phyloP scores from a whole-genome alignment of 1,140 invertebrate species.

The Cherax destructor region DNA sequence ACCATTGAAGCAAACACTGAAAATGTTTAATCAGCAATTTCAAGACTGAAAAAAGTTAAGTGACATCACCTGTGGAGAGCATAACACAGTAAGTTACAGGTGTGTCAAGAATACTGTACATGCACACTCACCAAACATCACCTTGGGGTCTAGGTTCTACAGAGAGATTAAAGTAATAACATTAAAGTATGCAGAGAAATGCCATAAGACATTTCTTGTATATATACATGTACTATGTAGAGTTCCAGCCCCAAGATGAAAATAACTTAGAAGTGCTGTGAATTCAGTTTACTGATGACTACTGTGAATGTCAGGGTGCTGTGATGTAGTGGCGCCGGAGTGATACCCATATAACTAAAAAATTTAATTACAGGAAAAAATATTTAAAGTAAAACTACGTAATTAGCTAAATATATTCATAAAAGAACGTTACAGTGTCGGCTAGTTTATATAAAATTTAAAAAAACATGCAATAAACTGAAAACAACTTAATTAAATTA shows the following conservation, averaged over 20 bases:
- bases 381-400: too few relatives aligned
- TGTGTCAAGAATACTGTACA: background rate
- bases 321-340: constrained; percentile 17
- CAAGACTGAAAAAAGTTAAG: background rate
- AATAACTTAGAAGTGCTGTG: background rate
- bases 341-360: background rate
- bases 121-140: background rate
- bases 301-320: background rate
- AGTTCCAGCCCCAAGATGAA: background rate
- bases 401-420: too few relatives aligned
- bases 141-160: background rate
- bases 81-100: background rate
- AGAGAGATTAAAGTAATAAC: too few relatives aligned
- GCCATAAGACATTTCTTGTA: too few relatives aligned
- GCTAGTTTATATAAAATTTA: background rate
- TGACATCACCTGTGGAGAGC: background rate
- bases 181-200: too few relatives aligned
- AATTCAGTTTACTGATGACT: background rate
- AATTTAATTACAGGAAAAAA: too few relatives aligned
- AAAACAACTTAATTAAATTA: background rate
- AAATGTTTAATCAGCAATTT: constrained; percentile 15
- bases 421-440: background rate
- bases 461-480: background rate
- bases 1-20: constrained; percentile 32
- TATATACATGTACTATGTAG: background rate